Evolutionary conservation across 2,113 vertebrate genomes (phyloP).

Genomic region (Cariama cristata): DNA sequence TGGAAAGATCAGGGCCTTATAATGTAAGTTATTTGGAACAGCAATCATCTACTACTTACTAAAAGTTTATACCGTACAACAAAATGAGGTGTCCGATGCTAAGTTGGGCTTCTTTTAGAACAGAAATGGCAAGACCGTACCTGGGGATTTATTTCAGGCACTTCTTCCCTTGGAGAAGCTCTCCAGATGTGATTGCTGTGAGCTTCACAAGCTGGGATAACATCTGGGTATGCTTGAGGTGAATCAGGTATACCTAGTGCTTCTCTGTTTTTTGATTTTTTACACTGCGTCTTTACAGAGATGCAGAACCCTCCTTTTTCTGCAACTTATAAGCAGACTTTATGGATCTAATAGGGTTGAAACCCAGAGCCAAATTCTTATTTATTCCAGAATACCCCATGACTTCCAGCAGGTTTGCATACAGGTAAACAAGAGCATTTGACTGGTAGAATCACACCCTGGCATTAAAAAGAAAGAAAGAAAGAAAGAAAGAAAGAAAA

Average conservation of each 20-base stretch:
- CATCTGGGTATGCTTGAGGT: fast-evolving
- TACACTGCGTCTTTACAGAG: background rate
- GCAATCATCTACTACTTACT: background rate
- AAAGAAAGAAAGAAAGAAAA: background rate
- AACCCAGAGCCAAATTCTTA: background rate
- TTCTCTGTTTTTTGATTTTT: background rate
- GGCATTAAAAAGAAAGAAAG: background rate
- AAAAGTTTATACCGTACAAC: background rate
- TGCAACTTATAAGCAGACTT: background rate
- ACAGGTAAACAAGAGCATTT: background rate
- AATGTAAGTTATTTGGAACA: background rate
- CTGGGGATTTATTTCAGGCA: background rate
- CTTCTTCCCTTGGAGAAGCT: background rate
- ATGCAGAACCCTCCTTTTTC: background rate
- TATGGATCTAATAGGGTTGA: background rate
- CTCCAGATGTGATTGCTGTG: background rate
- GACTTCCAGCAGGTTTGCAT: background rate
- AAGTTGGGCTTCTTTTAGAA: background rate
- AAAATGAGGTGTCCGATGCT: background rate
- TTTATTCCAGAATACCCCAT: background rate
- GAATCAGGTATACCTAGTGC: background rate
- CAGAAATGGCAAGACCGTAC: background rate
- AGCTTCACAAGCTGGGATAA: background rate
- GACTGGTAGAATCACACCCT: background rate
- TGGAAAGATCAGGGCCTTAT: background rate